Percentiles rank a stretch among this genome's conserved stretches.
Conservation (phyloP, 2,888 invertebrate genomes). For the Noctua pronuba region DNA sequence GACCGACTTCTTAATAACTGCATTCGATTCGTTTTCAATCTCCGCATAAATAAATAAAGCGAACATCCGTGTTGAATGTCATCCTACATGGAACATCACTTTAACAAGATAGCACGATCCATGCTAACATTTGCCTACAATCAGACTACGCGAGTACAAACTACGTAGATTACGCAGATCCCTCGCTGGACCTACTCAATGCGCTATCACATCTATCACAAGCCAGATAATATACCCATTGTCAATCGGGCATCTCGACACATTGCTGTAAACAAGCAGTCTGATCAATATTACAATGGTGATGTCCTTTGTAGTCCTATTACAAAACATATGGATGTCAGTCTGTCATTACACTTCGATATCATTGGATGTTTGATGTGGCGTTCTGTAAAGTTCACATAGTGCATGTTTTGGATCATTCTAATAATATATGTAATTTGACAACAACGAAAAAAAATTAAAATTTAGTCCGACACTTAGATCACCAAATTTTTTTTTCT, state of each 20-base stretch:
- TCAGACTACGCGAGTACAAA: background rate
- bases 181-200: background rate
- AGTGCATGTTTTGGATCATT: background rate
- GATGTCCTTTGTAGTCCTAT: background rate
- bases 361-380: background rate
- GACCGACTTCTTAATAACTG: background rate
- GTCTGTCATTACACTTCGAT: background rate
- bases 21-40: background rate
- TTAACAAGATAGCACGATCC: background rate
- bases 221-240: background rate
- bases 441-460: no score
- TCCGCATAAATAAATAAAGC: background rate
- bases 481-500: no score
- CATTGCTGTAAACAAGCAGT: background rate
- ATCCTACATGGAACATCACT: background rate
- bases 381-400: background rate
- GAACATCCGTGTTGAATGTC: background rate
- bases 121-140: background rate
- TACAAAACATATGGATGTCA: background rate
- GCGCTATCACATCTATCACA: background rate
- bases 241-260: background rate
- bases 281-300: background rate
- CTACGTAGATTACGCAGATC: background rate
- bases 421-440: no score
- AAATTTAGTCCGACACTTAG: no score